Conservation (phyloP, 2,797 vertebrate species). For the Oceanodroma leucorhoa region DNA sequence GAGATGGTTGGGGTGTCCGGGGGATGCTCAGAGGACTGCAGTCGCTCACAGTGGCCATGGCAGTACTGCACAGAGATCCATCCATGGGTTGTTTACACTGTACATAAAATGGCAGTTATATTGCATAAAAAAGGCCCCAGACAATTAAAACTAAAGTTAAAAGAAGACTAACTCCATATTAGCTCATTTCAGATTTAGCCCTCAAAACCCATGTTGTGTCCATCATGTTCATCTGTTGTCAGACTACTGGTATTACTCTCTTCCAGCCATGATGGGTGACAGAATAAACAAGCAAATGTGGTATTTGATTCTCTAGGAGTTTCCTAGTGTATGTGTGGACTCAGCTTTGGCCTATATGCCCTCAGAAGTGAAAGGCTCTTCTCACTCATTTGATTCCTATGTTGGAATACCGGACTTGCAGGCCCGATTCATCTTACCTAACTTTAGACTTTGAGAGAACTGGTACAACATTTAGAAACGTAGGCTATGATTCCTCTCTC, state of each 20-base stretch:
- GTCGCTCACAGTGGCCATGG: rapidly evolving
- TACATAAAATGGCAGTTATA: not conserved
- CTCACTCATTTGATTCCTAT: not conserved
- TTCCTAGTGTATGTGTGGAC: not conserved
- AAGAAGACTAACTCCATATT: not conserved
- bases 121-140: not conserved
- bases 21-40: not conserved
- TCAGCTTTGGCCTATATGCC: not conserved
- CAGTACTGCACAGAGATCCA: not conserved
- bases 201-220: not conserved
- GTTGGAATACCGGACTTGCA: not conserved
- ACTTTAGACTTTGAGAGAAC: not conserved
- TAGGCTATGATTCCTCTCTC: not conserved
- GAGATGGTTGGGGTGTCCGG: not conserved
- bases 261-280: not conserved
- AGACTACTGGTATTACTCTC: not conserved
- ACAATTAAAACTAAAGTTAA: not conserved
- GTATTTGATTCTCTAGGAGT: not conserved
- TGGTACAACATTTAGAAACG: not conserved
- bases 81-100: not conserved
- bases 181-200: not conserved
- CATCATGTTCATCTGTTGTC: not conserved
- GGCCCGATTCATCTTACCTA: not conserved
- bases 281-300: not conserved
- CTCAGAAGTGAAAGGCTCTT: not conserved